Evolutionary conservation across 2,113 vertebrate species (phyloP), one percentile per base, ranked within the genome.

Genomic region (Anoura caudifer): DNA sequence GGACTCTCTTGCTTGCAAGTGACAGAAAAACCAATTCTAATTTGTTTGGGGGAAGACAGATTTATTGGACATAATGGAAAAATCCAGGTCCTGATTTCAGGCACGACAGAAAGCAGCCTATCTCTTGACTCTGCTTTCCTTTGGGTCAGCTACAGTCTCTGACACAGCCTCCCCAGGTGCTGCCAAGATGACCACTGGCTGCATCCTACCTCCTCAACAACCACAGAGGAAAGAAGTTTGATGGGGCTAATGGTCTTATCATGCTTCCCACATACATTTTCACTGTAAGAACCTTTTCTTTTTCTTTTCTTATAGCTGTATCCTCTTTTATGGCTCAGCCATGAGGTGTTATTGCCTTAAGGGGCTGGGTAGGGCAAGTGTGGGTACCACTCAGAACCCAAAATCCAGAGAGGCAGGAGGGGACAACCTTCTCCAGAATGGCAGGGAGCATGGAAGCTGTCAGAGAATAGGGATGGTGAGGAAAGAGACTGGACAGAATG

Each of bases 1-100:
- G n/a, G 75, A 59, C 28, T 73, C 69, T 85, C 28, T 83, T 59
- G 28, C n/a, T n/a, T 84, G 43, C 88, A 65, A 72, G 33, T 20
- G 73, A 92, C 69, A 73, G 72, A 85, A 87, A 80, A 90, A 85
- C 4, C 79, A 88, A 52, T 91, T 94, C 56, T 76, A 45, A 65
- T 67, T 91, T 96, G 36, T 69, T 94, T 54, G 77, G 54, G 38
- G 38, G n/a, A 22, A 54, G 52, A 14, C 45, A 47, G 0, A 61
- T 33, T 47, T n/a, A 82, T 9, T 75, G 22, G 43, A 73, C 9
- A 77, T 16, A n/a, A 33, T 70, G 90, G 59, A 63, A 76, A 91
- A 65, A 47, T 43, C 7, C 33, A 69, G 26, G 50, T 26, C 28
- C 33, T 17, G 20, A 26, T 93, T 56, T 87, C 59, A 19, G 12